Conservation (phyloP, 2,888 invertebrate species). For the Clunio marinus region DNA sequence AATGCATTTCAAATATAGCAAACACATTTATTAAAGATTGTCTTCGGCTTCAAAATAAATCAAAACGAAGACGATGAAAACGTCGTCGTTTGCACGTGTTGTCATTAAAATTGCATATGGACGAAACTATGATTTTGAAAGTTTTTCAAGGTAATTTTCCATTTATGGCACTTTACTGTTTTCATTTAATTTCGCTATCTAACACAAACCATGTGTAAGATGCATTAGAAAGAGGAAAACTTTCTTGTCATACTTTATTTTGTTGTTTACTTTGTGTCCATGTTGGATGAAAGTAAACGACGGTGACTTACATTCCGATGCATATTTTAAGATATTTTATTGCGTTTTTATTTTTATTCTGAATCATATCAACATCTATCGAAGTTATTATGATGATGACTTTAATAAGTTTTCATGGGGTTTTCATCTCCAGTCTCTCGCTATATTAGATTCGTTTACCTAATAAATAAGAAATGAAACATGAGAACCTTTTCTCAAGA, state of each 20-base stretch:
- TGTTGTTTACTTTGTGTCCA: not conserved
- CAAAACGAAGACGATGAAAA: not conserved
- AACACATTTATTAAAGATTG: not conserved
- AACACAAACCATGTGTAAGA: too few species aligned
- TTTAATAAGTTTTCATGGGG: not conserved
- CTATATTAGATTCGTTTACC: not conserved
- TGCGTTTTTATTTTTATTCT: not conserved
- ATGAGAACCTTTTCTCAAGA: not conserved
- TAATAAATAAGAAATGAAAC: not conserved
- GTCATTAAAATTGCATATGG: too few species aligned
- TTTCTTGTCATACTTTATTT: not conserved
- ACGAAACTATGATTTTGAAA: too few species aligned
- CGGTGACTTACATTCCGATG: constrained; percentile 28
- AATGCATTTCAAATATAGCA: not conserved
- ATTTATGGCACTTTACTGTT: not conserved
- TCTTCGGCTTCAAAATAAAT: not conserved
- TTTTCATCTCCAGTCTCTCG: not conserved
- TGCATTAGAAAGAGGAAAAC: not conserved
- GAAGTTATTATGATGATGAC: not conserved
- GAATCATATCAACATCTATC: not conserved
- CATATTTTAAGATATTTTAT: constrained; percentile 13
- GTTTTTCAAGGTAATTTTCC: not conserved
- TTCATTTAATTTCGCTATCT: not conserved
- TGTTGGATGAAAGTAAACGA: not conserved
- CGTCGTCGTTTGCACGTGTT: constrained; percentile 29